phyloP scores from a whole-genome alignment of 2,888 invertebrate species.

The Leptopilina myrica region DNA sequence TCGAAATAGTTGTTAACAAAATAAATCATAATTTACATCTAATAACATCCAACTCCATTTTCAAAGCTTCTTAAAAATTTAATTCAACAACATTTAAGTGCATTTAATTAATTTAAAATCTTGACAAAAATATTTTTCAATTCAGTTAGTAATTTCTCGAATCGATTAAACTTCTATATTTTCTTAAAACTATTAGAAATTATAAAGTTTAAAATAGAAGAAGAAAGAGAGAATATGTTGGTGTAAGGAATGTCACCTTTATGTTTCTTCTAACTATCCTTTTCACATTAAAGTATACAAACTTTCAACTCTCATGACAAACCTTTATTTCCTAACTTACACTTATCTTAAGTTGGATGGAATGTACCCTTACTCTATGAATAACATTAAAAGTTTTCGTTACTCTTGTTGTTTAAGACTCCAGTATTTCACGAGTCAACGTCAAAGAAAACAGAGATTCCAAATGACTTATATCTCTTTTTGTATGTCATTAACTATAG shows the following conservation, averaged over 20 bases:
- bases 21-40: too few species aligned
- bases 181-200: not conserved
- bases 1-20: too few species aligned
- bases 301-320: conserved; percentile 39
- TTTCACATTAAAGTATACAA: conserved; percentile 5
- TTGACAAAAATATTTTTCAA: too few species aligned
- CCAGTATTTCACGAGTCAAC: conserved; percentile 24
- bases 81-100: too few species aligned
- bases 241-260: not conserved
- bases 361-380: conserved; percentile 59
- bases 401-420: conserved; percentile 44
- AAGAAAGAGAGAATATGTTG: not conserved
- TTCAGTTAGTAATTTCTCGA: not conserved
- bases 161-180: not conserved
- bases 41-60: too few species aligned
- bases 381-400: conserved; percentile 61
- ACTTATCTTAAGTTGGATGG: conserved; percentile 49
- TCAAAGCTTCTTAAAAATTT: too few species aligned
- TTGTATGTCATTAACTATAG: not conserved
- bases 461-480: conserved; percentile 28
- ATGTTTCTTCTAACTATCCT: not conserved
- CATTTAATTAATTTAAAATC: not conserved
- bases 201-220: not conserved
- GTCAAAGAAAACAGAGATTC: not conserved
- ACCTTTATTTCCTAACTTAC: conserved; percentile 50